phyloP scores from a whole-genome alignment of 2,888 invertebrate species.

The Escarpia spicata region DNA sequence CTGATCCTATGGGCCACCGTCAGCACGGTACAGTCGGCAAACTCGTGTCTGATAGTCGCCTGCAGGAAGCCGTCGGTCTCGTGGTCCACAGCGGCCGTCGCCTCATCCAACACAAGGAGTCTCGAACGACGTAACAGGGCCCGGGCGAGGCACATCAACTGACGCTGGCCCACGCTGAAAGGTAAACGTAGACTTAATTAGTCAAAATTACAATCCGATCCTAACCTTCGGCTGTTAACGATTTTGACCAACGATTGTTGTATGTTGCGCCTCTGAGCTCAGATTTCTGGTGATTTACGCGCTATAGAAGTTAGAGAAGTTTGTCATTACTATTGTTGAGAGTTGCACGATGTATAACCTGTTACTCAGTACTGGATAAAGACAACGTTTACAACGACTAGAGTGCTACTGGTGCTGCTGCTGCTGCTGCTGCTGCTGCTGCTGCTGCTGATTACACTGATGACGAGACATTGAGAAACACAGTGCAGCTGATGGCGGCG shows the following conservation, averaged over 20 bases:
- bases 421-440: conserved; percentile 24
- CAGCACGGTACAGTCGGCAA: conserved; percentile 50
- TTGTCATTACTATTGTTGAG: conserved; percentile 39
- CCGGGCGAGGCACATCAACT: conserved; percentile 51
- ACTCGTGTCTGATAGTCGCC: conserved; percentile 45
- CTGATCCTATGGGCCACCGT: conserved; percentile 56
- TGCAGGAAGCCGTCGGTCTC: conserved; percentile 52
- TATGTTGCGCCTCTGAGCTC: too few relatives aligned
- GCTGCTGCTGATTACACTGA: conserved; percentile 36
- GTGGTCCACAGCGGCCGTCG: conserved; percentile 51
- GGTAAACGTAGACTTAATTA: not conserved
- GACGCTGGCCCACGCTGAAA: conserved; percentile 45
- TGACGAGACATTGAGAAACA: conserved; percentile 28
- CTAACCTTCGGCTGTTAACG: too few relatives aligned
- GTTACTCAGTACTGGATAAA: not conserved
- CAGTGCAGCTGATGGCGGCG: not conserved
- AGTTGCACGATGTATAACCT: not conserved
- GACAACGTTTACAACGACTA: not conserved
- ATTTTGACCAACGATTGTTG: too few relatives aligned
- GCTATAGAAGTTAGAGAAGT: too few relatives aligned
- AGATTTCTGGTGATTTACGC: too few relatives aligned
- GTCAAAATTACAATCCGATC: conserved; percentile 33
- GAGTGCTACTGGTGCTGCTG: not conserved
- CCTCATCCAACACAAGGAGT: conserved; percentile 51
- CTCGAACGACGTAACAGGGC: conserved; percentile 47